Evolutionary conservation across 2,888 invertebrate species (phyloP), one percentile per base, ranked within the genome.

Genomic region (Scaeva pyrastri): DNA sequence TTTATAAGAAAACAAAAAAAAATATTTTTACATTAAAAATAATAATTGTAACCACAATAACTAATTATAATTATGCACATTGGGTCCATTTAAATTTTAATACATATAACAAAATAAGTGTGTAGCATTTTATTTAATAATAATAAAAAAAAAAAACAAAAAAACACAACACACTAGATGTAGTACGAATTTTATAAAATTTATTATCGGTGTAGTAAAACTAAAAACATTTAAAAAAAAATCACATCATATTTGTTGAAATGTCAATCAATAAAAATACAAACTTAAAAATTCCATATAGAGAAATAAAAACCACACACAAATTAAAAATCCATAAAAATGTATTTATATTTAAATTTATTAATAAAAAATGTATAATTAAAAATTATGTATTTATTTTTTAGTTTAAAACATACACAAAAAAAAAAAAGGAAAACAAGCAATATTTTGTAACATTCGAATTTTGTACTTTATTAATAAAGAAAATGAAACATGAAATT

Each of bases 61-160:
- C 52, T 76, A 81, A 76, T 72, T 77, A 64, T 66, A 68, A 50
- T 48, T 70, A 87, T 82, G 87, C 87, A 87, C 87, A 83, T 87
- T 83, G 87, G 87, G 87, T 87, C 87, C 87, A 87, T 83, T 82
- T 79, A 82, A 86, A 70, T 52, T 86, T 82, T 81, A 82, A 81
- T 74, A 85, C 14, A 70, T 45, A 45, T 11, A 52, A 48, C 16
- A 41, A 43, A 80, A 72, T 79, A 60, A 75, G 72, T 87, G 83
- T 87, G 81, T 87, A 87, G 78, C 72, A 83, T 79, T 81, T 86
- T 77, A 31, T 86, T 87, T 66, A 50, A 50, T 12, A 75, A 64
- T 45, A 64, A 50, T 21, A 11, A 50, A 31, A 75, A 72, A 56
- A 56, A 50, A 50, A 21, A 50, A n/a, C n/a, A n/a, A n/a, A 50